A percentile compares a stretch with the other conserved stretches of the same genome.
These are phyloP conservation scores for Rhyacophila evoluta DNA, from an alignment of 2,888 invertebrate species.

Conservation along the genomic window DNA sequence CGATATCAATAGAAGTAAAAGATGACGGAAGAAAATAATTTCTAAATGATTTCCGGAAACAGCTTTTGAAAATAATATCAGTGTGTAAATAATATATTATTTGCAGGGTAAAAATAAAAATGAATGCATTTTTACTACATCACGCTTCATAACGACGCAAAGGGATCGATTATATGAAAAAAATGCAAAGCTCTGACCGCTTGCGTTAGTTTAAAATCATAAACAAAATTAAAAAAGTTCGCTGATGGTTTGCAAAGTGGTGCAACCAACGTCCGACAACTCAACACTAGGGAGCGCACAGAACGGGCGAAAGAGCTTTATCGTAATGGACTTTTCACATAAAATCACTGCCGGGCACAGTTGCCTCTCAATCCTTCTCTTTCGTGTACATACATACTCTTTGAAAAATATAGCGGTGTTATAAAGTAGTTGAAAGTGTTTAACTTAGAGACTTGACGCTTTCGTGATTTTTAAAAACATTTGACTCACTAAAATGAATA, in stretches of 20 bases:
- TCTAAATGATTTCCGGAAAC: no score
- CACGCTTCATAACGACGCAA: no score
- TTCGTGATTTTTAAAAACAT: no score
- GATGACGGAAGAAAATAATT: no score
- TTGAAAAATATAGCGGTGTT: background rate
- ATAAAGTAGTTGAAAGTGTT: background rate
- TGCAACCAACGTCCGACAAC: background rate
- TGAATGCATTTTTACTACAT: no score
- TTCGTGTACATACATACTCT: background rate
- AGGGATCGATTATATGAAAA: background rate
- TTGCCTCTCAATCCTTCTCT: slow-evolving; percentile 26
- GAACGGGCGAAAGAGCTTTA: slow-evolving; percentile 31
- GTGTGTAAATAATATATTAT: no score
- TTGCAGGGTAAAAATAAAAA: no score
- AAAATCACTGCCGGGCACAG: slow-evolving; percentile 35
- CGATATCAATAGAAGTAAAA: no score
- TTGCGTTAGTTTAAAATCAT: background rate
- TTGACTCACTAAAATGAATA: no score
- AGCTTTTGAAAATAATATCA: no score
- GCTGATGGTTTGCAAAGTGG: background rate
- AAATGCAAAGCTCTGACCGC: background rate
- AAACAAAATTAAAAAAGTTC: background rate
- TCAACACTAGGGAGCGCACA: background rate
- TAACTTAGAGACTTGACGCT: no score
- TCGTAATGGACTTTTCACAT: slow-evolving; percentile 45